Percentiles rank a stretch among this genome's conserved stretches.
phyloP scores from a whole-genome alignment of 2,113 vertebrate genomes.

The Trochalopteron elliotii region DNA sequence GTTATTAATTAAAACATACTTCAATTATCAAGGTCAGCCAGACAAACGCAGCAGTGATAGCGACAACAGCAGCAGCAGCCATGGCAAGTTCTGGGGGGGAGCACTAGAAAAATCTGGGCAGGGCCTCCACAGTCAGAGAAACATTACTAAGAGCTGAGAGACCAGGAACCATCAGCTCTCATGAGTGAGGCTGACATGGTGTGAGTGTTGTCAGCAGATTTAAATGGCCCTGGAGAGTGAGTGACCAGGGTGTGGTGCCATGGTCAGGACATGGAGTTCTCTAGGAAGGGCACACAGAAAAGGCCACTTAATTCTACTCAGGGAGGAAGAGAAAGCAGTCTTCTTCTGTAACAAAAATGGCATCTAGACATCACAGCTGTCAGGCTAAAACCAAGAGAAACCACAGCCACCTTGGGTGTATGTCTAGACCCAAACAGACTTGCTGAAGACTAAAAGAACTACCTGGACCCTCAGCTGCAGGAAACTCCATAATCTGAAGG shows the following conservation, averaged over 20 bases:
- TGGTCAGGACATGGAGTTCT: not conserved
- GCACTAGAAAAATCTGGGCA: not conserved
- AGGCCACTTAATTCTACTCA: not conserved
- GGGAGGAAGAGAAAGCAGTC: not conserved
- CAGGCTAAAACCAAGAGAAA: not conserved
- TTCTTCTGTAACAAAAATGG: not conserved
- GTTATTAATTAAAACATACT: not conserved
- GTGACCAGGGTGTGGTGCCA: not conserved
- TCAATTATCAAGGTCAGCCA: not conserved
- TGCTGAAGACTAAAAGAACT: not conserved
- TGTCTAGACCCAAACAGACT: rapidly evolving
- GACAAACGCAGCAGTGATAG: not conserved
- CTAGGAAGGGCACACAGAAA: not conserved
- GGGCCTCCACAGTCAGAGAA: not conserved
- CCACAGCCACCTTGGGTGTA: not conserved
- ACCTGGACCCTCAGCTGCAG: not conserved
- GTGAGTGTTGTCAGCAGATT: not conserved
- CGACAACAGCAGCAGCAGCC: rapidly evolving
- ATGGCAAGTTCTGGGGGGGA: not conserved
- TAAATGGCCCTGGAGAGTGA: not conserved
- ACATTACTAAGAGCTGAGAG: not conserved
- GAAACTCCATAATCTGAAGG: not conserved
- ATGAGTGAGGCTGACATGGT: not conserved
- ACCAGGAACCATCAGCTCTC: not conserved
- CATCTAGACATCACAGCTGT: not conserved